phyloP scores from a whole-genome alignment of 1,140 invertebrate species.

The Papilio dardanus region DNA sequence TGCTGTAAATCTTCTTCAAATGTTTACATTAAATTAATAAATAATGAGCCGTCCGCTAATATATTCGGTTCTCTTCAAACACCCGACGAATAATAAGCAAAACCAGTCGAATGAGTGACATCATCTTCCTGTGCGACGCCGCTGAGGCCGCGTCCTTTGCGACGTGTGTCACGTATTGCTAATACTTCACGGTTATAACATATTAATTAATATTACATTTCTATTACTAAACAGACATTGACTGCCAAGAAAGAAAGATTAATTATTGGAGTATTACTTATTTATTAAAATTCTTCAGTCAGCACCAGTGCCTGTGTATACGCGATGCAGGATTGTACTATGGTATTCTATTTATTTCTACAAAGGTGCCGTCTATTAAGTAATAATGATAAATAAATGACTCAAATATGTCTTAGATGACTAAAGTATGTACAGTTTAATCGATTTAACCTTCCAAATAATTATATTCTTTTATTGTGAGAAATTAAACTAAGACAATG shows the following conservation, averaged over 20 bases:
- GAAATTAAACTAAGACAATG: neutral
- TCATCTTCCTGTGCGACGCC: conserved; percentile 72
- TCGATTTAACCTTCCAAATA: neutral
- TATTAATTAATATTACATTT: conserved; percentile 39
- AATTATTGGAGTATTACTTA: neutral
- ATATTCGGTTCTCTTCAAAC: conserved; percentile 58
- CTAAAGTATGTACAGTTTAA: neutral
- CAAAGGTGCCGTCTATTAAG: neutral
- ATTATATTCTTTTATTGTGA: neutral
- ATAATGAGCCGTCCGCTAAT: conserved; percentile 43
- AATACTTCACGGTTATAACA: conserved; percentile 27
- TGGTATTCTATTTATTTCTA: neutral
- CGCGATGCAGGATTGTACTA: neutral
- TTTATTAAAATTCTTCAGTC: too few species aligned
- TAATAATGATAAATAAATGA: neutral
- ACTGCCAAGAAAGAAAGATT: neutral
- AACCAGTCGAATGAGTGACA: conserved; percentile 80
- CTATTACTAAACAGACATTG: neutral
- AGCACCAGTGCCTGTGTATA: too few species aligned
- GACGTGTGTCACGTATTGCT: conserved; percentile 45
- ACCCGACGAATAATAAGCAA: conserved; percentile 74
- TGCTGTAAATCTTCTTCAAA: neutral
- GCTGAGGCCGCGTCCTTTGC: conserved; percentile 69
- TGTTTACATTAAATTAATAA: conserved; percentile 33
- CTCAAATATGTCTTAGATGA: neutral